Evolutionary conservation across 64 coral and sea anemone species (phyloP), one percentile per base, ranked within the genome.

Genomic region (Dendronephthya gigantea): DNA sequence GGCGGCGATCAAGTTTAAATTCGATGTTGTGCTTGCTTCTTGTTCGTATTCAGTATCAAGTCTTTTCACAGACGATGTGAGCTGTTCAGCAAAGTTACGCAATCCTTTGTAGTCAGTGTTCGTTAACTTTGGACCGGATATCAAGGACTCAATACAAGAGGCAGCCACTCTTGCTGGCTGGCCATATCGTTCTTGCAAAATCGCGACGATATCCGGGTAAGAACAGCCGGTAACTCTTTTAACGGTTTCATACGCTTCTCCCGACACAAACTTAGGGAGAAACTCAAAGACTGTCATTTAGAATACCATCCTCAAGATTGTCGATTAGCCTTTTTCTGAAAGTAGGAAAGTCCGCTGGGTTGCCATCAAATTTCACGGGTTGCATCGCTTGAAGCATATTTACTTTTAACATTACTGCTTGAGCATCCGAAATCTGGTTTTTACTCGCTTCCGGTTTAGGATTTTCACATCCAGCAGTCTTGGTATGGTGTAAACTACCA

Each of bases 21-120:
- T 93, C 37, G 85, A 50, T 36, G 58, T 85, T 7, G 82, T 85
- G 69, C 92, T 94, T 17, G 85, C 82, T 87, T 93, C 88, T 0
- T 49, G 62, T 79, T 90, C 84, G 49, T 87, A 86, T 25, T 84
- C 41, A 40, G 85, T 68, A 50, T 49, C 2, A 33, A 94, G 59
- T 22, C 35, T 90, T 50, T 94, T 90, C 13, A 88, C 56, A 7
- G 82, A 85, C 70, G 65, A 34, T 45, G 88, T 68, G 30, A 94
- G 83, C 68, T 90, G 82, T 88, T 94, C 92, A 11, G 83, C 85
- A 90, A 94, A 88, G 16, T 94, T 90, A 8, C 0, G 69, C 23
- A 90, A 40, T 29, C 88, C 87, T 56, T 23, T 43, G 55, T 86
- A 83, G 37, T 91, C 90, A 39, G 68, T 70, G 27, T 88, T 83